These are phyloP conservation scores for Dromococcyx pavoninus DNA, from an alignment of 2,797 vertebrate genomes.

Conservation along the genomic window DNA sequence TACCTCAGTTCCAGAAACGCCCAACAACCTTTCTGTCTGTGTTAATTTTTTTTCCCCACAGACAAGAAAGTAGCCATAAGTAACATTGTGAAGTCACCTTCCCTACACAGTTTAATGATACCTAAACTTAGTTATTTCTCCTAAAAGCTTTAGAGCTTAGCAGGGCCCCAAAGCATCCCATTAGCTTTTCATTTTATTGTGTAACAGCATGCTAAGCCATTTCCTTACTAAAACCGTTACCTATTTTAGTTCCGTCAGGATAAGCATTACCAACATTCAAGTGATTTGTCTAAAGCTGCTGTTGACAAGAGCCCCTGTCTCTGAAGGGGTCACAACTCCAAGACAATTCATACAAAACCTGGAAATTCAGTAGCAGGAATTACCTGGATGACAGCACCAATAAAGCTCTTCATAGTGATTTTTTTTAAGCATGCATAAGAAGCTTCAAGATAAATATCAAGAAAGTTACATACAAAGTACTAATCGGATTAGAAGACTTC, in stretches of 20 bases:
- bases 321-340: neutral
- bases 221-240: neutral
- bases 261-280: neutral
- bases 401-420: neutral
- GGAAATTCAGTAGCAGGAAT: neutral
- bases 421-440: fast-evolving
- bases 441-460: neutral
- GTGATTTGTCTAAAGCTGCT: neutral
- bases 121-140: neutral
- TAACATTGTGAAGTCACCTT: neutral
- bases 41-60: neutral
- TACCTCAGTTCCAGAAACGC: neutral
- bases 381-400: neutral
- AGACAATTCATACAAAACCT: neutral
- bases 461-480: fast-evolving
- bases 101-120: neutral
- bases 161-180: neutral
- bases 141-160: neutral
- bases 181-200: neutral
- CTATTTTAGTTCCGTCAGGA: neutral
- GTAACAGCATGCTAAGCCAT: neutral
- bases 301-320: neutral
- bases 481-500: neutral
- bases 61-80: neutral
- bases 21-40: neutral